Evolutionary conservation across 2,113 vertebrate genomes (phyloP), one percentile per base, ranked within the genome.

Genomic region (Hippocampus zosterae): DNA sequence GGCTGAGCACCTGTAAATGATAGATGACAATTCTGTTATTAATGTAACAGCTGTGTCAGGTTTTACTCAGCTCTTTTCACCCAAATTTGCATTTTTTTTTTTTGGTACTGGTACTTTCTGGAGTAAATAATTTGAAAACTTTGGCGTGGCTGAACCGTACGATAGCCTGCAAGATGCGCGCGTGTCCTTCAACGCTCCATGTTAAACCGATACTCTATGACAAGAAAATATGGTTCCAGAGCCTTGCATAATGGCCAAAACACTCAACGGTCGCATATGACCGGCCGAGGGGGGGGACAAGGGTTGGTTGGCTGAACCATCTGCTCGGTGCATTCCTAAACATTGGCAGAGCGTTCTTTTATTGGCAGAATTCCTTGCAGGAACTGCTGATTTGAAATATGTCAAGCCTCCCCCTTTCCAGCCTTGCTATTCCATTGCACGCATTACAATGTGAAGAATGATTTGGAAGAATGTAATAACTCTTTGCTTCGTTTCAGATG

Each of bases 401-500:
- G 69, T 60, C 15, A 8, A 72, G 65, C 46, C 76, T 75, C 77
- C 72, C 70, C 72, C 70, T 68, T 67, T 70, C 41, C 48, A 37
- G 40, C 68, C 4, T 67, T 29, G 40, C n/a, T 12, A 41, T 41
- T 63, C 61, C 25, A 33, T 33, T 60, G 23, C 11, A 13, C 11
- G 59, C 33, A 8, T 10, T 62, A 6, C 21, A 55, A 23, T 12
- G 52, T 55, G 52, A 55, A n/a, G 3, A 2, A 33, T 57, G 23
- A 16, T 42, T 41, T 41, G 37, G 21, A 42, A 13, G 21, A 44
- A 66, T 57, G 79, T 12, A 48, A 64, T 79, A 64, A 27, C 75
- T 68, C 74, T 50, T 75, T 3, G 2, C 21, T 53, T 7, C 67
- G 50, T 81, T 91, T 82, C 78, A 99, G 97, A 99, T 99, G 97